Conservation (phyloP, 2,888 invertebrate genomes). For the Apoda limacodes region DNA sequence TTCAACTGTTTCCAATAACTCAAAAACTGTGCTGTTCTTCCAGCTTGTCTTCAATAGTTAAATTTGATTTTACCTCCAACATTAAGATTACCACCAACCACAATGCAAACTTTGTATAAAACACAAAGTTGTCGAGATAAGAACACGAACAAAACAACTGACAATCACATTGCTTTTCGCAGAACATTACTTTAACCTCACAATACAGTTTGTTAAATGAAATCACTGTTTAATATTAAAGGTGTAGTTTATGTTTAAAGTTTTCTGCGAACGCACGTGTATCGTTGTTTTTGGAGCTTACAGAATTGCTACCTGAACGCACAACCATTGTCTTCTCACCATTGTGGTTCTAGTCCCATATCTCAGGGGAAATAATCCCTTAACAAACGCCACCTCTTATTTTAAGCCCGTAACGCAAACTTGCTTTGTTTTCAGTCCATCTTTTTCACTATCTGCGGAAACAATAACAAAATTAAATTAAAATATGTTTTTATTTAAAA, state of each 20-base stretch:
- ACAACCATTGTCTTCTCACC: conserved; percentile 51
- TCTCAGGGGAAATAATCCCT: conserved; percentile 48
- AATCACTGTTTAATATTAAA: conserved; percentile 8
- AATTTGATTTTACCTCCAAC: no score
- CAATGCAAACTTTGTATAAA: conserved; percentile 31
- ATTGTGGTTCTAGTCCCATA: conserved; percentile 47
- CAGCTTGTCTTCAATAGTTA: no score
- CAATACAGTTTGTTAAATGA: background rate
- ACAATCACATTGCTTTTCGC: conserved; percentile 30
- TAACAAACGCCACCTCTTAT: conserved; percentile 51
- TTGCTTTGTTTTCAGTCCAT: conserved; percentile 38
- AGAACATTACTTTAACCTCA: conserved; percentile 21
- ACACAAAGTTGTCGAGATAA: no score
- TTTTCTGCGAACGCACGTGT: conserved; percentile 17
- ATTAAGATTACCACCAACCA: conserved; percentile 31
- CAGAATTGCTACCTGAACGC: conserved; percentile 52
- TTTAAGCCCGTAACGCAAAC: conserved; percentile 55
- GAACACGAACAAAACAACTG: conserved; percentile 26
- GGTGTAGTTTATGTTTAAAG: conserved; percentile 18
- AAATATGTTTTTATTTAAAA: no score
- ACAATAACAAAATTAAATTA: no score
- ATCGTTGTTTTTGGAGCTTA: conserved; percentile 28
- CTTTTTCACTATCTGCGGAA: no score
- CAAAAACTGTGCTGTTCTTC: no score
- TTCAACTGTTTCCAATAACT: no score